Conservation (phyloP, 2,113 vertebrate species). For the Cephalopterus ornatus region DNA sequence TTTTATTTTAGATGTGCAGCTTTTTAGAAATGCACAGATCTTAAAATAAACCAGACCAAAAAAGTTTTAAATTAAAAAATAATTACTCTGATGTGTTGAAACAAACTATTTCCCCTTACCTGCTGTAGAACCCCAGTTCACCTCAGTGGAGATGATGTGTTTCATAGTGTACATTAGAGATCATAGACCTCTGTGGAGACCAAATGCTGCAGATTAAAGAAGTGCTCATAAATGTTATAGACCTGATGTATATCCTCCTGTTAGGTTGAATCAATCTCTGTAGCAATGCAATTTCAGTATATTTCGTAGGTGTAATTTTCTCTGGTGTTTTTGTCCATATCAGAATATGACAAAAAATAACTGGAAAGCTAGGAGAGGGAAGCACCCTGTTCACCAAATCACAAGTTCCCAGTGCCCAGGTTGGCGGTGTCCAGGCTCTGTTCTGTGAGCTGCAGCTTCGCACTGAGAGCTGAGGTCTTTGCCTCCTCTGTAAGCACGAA, state of each 20-base stretch:
- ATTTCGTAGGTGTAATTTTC: not conserved
- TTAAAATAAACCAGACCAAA: not conserved
- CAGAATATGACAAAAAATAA: not conserved
- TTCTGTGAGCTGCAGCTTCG: not conserved
- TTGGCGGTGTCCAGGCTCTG: fast-evolving
- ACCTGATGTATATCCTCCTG: not conserved
- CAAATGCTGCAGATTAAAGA: not conserved
- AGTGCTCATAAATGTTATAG: not conserved
- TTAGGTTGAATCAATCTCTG: not conserved
- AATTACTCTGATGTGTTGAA: not conserved
- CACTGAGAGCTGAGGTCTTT: not conserved
- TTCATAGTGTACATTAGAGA: not conserved
- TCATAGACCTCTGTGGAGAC: not conserved
- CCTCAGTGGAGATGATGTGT: not conserved
- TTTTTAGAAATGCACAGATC: not conserved
- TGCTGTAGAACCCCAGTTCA: not conserved
- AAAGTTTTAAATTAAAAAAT: not conserved
- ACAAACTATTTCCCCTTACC: not conserved
- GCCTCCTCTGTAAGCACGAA: not conserved
- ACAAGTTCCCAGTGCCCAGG: not conserved
- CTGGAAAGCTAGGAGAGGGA: not conserved
- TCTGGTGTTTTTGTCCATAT: not conserved
- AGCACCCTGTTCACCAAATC: fast-evolving
- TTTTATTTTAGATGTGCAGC: not conserved
- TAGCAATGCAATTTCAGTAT: not conserved